Evolutionary conservation across 2,797 vertebrate species (phyloP), one percentile per base, ranked within the genome.

Genomic region (Amphiprion clarkii): DNA sequence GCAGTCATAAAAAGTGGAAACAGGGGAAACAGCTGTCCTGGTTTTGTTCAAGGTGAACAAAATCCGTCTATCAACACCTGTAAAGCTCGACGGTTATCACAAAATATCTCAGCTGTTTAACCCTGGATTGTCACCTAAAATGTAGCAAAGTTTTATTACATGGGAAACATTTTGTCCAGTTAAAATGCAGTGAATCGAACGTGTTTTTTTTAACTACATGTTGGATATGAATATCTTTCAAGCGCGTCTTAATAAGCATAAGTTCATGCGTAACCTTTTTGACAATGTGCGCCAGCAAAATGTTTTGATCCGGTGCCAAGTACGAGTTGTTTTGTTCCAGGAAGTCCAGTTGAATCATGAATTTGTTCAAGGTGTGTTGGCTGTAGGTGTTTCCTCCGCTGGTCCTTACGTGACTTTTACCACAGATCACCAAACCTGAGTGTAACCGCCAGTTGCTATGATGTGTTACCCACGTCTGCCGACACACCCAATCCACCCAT

Each of bases 401-500:
- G 4, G 78, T 46, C 21, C 12, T 60, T 9, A 31, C 0, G 0
- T 60, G 58, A 65, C 13, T n/a, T 12, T 6, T n/a, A 1, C 5
- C 13, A 69, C 10, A 36, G 29, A 33, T 39, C 21, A 7, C 46
- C 63, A 53, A 56, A 61, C 17, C 44, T 42, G 29, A 53, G 29
- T 9, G 5, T 33, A 61, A 7, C 54, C n/a, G 23, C 6, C 19
- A 44, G 9, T 58, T 46, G 48, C 8, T 51, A 29, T n/a, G 29
- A 40, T 74, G 29, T 19, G 23, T 79, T 42, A 46, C 12, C 44
- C 17, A 17, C 44, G 14, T 73, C 61, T 53, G 3, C 39, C 0
- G 13, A 68, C 70, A 76, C 75, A 67, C 63, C 46, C 27, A 1
- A 49, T 8, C 31, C 7, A 33, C 48, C 52, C 59, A 59, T 40